These are phyloP conservation scores for Patella caerulea DNA, from an alignment of 2,888 invertebrate species.

Conservation along the genomic window DNA sequence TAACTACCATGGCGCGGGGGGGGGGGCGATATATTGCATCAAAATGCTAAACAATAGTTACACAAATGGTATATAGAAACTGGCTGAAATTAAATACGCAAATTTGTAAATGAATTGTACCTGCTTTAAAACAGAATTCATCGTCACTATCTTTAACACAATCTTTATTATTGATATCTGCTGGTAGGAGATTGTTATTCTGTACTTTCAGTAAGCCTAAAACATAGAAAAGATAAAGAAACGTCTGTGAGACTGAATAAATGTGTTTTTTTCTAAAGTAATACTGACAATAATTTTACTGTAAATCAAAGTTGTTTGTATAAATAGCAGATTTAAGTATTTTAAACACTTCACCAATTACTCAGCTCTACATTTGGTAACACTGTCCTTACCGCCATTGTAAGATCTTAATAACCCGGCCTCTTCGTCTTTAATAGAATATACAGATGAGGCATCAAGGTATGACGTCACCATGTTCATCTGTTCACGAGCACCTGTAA, in stretches of 20 bases:
- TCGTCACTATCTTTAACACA: conserved; percentile 32
- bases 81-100: neutral
- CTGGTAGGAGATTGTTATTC: conserved; percentile 31
- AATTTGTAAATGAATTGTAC: conserved; percentile 18
- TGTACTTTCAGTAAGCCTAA: conserved; percentile 32
- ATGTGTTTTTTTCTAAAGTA: no score
- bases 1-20: no score
- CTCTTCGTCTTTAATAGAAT: conserved; percentile 51
- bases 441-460: conserved; percentile 82
- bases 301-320: no score
- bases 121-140: conserved; percentile 42
- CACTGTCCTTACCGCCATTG: conserved; percentile 27
- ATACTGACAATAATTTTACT: no score
- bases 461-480: conserved; percentile 84
- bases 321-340: no score
- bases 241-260: no score
- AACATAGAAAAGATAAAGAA: no score
- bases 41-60: no score
- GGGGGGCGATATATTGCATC: no score
- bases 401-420: conserved; percentile 65
- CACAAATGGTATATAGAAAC: neutral
- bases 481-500: conserved; percentile 80
- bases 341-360: no score
- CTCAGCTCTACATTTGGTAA: neutral
- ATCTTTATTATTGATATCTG: conserved; percentile 31